These are phyloP conservation scores for Ornithorhynchus anatinus DNA, from an alignment of 2,113 vertebrate genomes.

Conservation along the genomic window DNA sequence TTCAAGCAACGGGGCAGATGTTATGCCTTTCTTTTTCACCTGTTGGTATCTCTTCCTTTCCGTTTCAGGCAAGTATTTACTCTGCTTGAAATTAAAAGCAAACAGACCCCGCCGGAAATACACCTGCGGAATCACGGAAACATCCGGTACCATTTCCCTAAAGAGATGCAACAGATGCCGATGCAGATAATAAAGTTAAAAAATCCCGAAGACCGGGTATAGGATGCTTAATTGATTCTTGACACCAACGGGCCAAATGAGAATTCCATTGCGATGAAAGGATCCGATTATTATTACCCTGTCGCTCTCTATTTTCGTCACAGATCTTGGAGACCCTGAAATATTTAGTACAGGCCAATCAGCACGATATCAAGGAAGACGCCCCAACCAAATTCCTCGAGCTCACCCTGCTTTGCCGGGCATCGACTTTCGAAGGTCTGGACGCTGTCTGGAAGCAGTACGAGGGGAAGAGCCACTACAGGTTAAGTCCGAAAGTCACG, in stretches of 20 bases:
- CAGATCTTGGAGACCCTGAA: conserved; percentile 78
- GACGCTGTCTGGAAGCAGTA: conserved; percentile 71
- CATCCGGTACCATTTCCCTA: conserved; percentile 66
- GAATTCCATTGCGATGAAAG: not conserved
- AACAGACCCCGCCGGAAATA: not conserved
- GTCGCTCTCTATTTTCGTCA: not conserved
- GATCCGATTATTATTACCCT: not conserved
- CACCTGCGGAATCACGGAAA: conserved; percentile 63
- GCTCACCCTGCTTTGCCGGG: conserved; percentile 73
- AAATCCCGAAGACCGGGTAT: conserved; percentile 72
- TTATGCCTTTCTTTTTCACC: not conserved
- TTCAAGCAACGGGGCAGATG: too few species aligned
- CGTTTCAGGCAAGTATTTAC: conserved; percentile 72
- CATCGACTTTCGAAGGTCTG: conserved; percentile 47
- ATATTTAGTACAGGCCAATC: conserved; percentile 70
- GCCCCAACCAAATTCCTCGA: conserved; percentile 68
- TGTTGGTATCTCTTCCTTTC: not conserved
- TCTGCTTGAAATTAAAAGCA: conserved; percentile 66
- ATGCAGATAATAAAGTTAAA: conserved; percentile 69
- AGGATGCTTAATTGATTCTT: not conserved
- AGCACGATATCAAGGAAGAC: conserved; percentile 64
- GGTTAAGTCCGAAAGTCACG: conserved; percentile 31
- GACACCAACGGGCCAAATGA: not conserved
- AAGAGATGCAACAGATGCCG: conserved; percentile 57
- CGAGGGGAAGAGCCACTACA: conserved; percentile 37